These are phyloP conservation scores for Aphidius gifuensis DNA, from an alignment of 1,140 invertebrate genomes.

Conservation along the genomic window DNA sequence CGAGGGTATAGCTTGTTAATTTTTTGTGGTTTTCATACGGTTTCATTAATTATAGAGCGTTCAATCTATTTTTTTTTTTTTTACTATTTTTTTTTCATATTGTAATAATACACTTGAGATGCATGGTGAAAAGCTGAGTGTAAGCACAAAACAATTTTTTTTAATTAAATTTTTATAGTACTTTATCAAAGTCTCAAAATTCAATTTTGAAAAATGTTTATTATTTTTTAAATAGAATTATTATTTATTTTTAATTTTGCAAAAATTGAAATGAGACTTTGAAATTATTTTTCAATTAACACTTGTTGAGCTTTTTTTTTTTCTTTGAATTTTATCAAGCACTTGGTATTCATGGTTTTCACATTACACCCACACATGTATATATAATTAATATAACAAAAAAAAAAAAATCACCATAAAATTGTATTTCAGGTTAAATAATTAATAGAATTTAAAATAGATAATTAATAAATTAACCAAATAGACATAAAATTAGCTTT, in stretches of 20 bases:
- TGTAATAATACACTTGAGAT: conserved; percentile 37
- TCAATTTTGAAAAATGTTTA: too few species aligned
- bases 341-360: too few species aligned
- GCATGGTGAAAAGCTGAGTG: conserved; percentile 44
- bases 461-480: background rate
- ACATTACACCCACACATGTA: too few species aligned
- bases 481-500: background rate
- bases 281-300: too few species aligned
- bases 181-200: background rate
- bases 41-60: conserved; percentile 4
- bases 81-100: conserved; percentile 19
- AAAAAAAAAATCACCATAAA: too few species aligned
- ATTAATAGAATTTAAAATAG: background rate
- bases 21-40: background rate
- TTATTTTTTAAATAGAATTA: background rate
- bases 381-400: too few species aligned
- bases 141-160: conserved; percentile 26
- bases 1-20: conserved; percentile 1
- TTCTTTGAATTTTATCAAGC: too few species aligned
- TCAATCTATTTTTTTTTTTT: conserved; percentile 23
- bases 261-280: too few species aligned
- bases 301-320: too few species aligned
- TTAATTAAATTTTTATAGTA: conserved; percentile 6
- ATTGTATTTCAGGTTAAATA: too few species aligned
- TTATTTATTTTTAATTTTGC: too few species aligned